A percentile compares a stretch with the other conserved stretches of the same genome.
These are phyloP conservation scores for Cheilosia scutellata DNA, from an alignment of 2,888 invertebrate genomes.

Conservation along the genomic window DNA sequence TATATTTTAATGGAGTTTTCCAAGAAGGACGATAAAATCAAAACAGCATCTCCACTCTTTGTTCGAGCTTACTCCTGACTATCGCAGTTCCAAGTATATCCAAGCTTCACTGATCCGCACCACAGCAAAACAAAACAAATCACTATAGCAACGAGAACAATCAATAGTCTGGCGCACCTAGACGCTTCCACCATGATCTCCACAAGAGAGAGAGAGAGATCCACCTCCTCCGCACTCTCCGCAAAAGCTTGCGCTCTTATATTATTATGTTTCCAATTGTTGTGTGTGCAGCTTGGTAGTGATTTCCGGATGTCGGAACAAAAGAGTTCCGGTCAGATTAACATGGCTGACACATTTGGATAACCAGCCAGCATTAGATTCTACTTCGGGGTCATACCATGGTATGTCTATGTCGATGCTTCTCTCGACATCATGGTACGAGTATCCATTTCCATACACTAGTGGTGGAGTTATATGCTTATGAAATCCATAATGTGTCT, in stretches of 20 bases:
- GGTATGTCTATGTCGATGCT: constrained; percentile 8
- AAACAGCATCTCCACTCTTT: background rate
- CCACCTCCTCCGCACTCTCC: constrained; percentile 12
- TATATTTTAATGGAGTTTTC: background rate
- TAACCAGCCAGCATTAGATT: constrained; percentile 60
- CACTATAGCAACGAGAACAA: constrained; percentile 32
- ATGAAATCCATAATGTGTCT: constrained; percentile 71
- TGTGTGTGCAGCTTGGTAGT: constrained; percentile 63
- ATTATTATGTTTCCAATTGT: constrained; percentile 35
- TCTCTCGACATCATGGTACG: constrained; percentile 32
- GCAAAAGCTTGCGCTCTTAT: constrained; percentile 25
- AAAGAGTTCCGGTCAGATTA: constrained; percentile 80
- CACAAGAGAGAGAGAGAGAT: constrained; percentile 30
- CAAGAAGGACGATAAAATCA: background rate
- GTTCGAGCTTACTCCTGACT: constrained; percentile 16
- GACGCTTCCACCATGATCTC: constrained; percentile 35
- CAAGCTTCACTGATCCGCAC: constrained; percentile 64
- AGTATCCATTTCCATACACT: constrained; percentile 47
- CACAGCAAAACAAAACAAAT: constrained; percentile 20
- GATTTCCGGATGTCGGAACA: constrained; percentile 78
- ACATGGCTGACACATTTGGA: constrained; percentile 75
- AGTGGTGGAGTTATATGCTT: constrained; percentile 41
- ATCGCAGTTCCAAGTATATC: constrained; percentile 36
- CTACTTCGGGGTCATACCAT: constrained; percentile 24
- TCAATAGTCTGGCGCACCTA: constrained; percentile 62